Conservation (phyloP, 2,888 invertebrate genomes). For the Prionchulus punctatus region DNA sequence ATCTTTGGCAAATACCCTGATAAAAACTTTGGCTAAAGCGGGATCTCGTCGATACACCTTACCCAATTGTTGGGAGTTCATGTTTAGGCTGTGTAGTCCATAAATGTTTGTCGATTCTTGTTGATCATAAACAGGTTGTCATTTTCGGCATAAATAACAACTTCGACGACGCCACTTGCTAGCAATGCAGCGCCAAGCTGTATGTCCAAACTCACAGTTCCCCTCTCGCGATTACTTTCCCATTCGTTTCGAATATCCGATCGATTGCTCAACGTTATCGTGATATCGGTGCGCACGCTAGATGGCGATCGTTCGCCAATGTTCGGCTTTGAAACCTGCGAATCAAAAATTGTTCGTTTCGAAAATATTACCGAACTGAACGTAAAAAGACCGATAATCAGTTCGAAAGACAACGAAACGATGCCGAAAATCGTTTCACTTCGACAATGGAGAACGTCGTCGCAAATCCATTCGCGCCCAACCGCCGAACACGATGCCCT, state of each 20-base stretch:
- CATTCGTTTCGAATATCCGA: constrained; percentile 85
- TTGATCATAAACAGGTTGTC: constrained; percentile 5
- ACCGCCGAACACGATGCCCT: constrained; percentile 63
- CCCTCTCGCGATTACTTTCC: too few species aligned
- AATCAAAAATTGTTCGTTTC: neutral
- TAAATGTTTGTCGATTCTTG: constrained; percentile 2
- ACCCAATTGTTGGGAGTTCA: too few species aligned
- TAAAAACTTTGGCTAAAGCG: too few species aligned
- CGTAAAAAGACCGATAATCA: neutral
- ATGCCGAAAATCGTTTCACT: constrained; percentile 45
- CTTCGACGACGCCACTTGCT: neutral
- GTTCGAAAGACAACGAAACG: neutral
- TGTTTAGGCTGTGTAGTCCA: neutral
- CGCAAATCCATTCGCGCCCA: constrained; percentile 99
- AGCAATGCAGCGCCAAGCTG: neutral
- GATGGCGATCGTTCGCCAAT: constrained; percentile 80
- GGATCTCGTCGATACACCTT: too few species aligned
- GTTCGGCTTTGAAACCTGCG: constrained; percentile 45
- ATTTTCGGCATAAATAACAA: constrained; percentile 3
- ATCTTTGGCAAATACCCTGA: too few species aligned
- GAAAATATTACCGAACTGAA: neutral
- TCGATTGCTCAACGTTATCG: constrained; percentile 73
- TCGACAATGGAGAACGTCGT: constrained; percentile 81
- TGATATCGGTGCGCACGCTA: constrained; percentile 80
- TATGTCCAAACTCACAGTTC: neutral